Base-by-base conservation (phyloP, 2,113 vertebrate genomes). In the Hirundichthys speculiger region DNA sequence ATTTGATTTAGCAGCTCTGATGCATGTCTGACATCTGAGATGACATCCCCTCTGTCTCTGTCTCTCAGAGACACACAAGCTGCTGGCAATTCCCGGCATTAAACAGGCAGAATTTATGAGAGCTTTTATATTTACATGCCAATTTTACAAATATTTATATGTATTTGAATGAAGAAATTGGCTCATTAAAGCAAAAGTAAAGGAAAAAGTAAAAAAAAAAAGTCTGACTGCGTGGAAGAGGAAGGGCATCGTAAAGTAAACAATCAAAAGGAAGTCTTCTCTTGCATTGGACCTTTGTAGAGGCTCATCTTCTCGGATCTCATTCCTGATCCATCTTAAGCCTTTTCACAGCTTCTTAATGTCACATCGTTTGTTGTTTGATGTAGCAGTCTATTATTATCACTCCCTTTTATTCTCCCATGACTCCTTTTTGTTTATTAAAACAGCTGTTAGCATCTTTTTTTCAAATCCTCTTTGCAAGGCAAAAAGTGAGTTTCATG, bases 1-100 rank as follows among this genome's bases (percentile, higher is more conserved):
- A 90, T 86, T 83, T 77, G 69, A 90, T 88, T 86, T 85, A 51
- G 57, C 18, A 2, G 67, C 73, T 76, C 63, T 61, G 78, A 80
- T 78, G 41, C 68, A 79, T 75, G 69, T 73, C 81, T 77, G 83
- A 86, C 79, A 86, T 79, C 54, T 12, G 46, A 87, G 64, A 79
- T 58, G 79, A 78, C 69, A 73, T 74, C 52, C 57, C 61, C 49
- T 51, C 38, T 59, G 72, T 54, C 27, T 61, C 50, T 18, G 14
- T 63, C 59, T 65, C 65, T 69, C 61, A 64, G 27, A 50, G 77
- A 80, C 64, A 80, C 61, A 72, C 13, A 51, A 84, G 75, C 70
- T 62, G 62, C 48, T 67, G 57, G 64, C 52, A 61, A 64, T 63
- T 50, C 22, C 50, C 47, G 63, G 46, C 10, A 11, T 56, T 72